Conservation (phyloP, 2,113 vertebrate species). For the Dromaius novaehollandiae region DNA sequence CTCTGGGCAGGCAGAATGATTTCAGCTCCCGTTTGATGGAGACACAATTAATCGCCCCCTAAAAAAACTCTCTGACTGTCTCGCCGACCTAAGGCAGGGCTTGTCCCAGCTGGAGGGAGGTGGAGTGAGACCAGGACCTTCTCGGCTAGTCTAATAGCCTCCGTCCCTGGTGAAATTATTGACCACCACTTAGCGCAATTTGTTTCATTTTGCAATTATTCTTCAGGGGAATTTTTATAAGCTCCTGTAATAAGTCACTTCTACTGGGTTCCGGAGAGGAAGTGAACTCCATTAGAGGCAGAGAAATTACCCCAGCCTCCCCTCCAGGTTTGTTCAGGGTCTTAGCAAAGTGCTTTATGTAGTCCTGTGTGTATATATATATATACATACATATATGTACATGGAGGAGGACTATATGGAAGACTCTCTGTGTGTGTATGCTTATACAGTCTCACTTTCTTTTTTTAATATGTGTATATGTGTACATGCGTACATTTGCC, state of each 20-base stretch:
- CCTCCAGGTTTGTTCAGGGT: background rate
- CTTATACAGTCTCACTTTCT: fast-evolving
- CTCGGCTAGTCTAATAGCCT: background rate
- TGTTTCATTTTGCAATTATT: slow-evolving; percentile 59
- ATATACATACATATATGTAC: background rate
- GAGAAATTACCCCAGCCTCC: background rate
- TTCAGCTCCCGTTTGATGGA: background rate
- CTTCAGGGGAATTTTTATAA: slow-evolving; percentile 39
- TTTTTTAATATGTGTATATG: background rate
- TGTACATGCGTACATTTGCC: background rate
- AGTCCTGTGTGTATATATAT: background rate
- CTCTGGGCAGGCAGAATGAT: background rate
- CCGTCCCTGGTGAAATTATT: slow-evolving; percentile 13
- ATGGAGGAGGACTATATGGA: background rate
- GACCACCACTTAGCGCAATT: slow-evolving; percentile 10
- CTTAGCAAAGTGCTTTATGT: background rate
- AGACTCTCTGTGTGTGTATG: background rate
- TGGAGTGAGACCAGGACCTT: background rate
- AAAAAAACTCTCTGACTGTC: background rate
- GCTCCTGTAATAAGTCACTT: slow-evolving; percentile 49
- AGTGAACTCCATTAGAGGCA: slow-evolving; percentile 24
- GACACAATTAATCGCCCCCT: background rate
- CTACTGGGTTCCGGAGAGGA: background rate
- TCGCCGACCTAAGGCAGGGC: background rate
- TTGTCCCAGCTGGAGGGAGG: background rate